These are phyloP conservation scores for Proteles cristata DNA, from an alignment of 2,113 vertebrate species.

Conservation along the genomic window DNA sequence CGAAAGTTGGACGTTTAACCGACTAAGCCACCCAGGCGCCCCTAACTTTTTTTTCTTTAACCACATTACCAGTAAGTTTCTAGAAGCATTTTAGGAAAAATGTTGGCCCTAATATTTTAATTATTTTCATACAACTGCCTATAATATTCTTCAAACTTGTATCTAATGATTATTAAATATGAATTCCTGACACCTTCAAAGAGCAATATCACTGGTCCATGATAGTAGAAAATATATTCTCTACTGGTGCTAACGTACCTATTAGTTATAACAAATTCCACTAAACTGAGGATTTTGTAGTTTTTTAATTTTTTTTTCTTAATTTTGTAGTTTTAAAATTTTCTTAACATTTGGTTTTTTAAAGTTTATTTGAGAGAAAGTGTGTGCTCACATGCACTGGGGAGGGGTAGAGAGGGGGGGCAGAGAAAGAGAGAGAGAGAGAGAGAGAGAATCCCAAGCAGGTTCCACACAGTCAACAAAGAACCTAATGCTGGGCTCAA, in stretches of 20 bases:
- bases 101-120: neutral
- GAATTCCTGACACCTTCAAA: constrained; percentile 12
- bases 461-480: no score
- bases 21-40: no score
- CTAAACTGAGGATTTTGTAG: neutral
- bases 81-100: constrained; percentile 7
- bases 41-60: no score
- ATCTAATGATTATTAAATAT: neutral
- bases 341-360: no score
- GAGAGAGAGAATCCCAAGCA: no score
- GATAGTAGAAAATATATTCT: neutral
- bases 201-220: neutral
- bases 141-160: constrained; percentile 3
- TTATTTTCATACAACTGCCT: constrained; percentile 26
- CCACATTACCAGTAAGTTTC: neutral
- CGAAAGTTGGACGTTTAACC: no score
- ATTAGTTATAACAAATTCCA: neutral
- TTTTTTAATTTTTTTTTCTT: neutral
- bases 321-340: neutral
- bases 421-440: no score
- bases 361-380: no score
- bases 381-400: no score
- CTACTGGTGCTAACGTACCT: neutral
- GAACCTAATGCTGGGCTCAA: no score
- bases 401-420: no score